phyloP scores from a whole-genome alignment of 2,888 invertebrate genomes.

The Busseola fusca region DNA sequence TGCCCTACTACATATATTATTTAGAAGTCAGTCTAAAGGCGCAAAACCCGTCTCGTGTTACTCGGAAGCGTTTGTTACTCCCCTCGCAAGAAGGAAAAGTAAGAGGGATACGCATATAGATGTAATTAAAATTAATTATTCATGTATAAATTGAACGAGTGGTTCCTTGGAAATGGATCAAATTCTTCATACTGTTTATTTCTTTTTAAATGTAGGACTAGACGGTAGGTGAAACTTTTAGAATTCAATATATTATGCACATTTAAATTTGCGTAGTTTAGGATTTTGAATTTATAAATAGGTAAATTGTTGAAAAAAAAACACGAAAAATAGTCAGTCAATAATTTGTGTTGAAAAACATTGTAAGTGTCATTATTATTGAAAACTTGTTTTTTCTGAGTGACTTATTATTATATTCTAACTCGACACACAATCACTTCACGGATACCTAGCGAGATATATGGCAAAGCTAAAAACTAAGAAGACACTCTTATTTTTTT shows the following conservation, averaged over 20 bases:
- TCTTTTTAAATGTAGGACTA: conserved; percentile 4
- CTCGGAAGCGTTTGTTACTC: conserved; percentile 49
- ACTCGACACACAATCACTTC: too few species aligned
- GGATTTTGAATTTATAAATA: neutral
- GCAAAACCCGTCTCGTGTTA: conserved; percentile 53
- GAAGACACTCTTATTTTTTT: neutral
- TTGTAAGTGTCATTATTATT: neutral
- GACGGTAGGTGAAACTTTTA: neutral
- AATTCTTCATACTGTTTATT: conserved; percentile 45
- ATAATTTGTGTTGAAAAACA: neutral
- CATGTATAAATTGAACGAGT: conserved; percentile 58
- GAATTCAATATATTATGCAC: neutral
- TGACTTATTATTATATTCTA: neutral
- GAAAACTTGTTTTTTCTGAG: neutral
- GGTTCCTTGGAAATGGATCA: conserved; percentile 57
- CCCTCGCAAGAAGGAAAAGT: conserved; percentile 53
- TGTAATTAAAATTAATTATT: conserved; percentile 60
- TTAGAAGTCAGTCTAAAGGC: conserved; percentile 41
- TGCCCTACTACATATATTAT: conserved; percentile 32
- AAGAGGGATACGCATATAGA: conserved; percentile 56
- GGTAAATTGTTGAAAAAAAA: neutral
- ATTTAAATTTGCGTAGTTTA: neutral
- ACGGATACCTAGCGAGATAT: neutral
- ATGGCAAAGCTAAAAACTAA: neutral
- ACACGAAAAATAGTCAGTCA: too few species aligned